Conservation (phyloP, 2,113 vertebrate species). For the Ictalurus punctatus region DNA sequence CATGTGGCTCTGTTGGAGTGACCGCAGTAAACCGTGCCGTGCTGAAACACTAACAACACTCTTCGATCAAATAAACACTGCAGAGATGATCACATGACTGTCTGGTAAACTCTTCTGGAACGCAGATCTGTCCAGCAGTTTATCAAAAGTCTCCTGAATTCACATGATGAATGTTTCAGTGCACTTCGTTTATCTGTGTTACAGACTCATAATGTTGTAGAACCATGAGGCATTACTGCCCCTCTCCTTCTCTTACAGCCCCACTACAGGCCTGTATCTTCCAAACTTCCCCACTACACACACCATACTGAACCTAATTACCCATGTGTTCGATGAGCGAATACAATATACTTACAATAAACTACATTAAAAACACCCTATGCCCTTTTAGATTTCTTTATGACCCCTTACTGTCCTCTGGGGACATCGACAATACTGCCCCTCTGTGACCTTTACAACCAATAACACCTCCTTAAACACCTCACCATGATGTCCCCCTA, state of each 20-base stretch:
- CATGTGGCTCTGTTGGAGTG: neutral
- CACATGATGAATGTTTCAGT: neutral
- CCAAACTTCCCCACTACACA: neutral
- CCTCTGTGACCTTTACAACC: neutral
- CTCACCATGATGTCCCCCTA: too few species aligned
- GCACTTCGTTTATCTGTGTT: neutral
- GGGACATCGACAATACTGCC: neutral
- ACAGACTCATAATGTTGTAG: neutral
- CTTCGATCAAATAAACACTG: neutral
- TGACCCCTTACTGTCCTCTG: neutral
- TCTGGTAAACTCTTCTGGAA: neutral
- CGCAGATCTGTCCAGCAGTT: neutral
- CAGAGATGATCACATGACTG: neutral
- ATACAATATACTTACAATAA: neutral
- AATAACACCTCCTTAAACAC: neutral
- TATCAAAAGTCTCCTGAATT: neutral
- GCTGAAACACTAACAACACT: neutral
- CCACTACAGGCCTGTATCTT: neutral
- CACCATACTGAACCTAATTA: neutral
- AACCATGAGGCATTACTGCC: neutral
- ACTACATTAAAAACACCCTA: neutral
- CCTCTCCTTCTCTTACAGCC: too few species aligned
- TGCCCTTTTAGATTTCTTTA: neutral
- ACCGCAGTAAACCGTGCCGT: neutral
- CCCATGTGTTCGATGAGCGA: too few species aligned